Conservation (phyloP, 2,113 vertebrate genomes). For the Pluvialis apricaria region DNA sequence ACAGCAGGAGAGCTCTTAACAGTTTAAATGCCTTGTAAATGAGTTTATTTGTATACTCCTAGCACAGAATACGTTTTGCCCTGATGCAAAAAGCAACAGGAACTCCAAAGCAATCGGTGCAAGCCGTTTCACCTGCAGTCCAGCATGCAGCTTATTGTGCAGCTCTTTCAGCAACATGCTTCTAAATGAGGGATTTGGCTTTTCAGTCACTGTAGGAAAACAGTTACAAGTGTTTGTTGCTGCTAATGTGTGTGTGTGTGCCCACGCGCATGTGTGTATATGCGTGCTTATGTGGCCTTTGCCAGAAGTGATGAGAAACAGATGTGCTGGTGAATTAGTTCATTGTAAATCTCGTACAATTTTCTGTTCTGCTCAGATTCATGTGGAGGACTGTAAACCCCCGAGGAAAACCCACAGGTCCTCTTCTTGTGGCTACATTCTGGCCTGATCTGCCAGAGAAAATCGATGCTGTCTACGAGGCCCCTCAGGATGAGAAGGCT, state of each 20-base stretch:
- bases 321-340: conserved; percentile 81
- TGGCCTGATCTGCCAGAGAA: conserved; percentile 93
- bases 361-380: conserved; percentile 80
- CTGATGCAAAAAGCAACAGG: neutral
- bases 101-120: neutral
- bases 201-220: neutral
- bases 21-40: neutral
- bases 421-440: conserved; percentile 91
- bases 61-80: neutral
- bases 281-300: neutral
- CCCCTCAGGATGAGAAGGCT: conserved; percentile 90
- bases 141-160: neutral
- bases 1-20: neutral
- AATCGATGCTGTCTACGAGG: conserved; percentile 94
- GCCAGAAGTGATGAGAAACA: conserved; percentile 75
- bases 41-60: neutral
- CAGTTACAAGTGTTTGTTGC: neutral
- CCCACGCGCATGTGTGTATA: neutral
- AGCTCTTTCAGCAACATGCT: neutral
- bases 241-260: neutral
- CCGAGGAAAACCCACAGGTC: conserved; percentile 85
- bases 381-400: conserved; percentile 89
- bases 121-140: neutral
- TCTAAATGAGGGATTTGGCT: neutral
- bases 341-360: conserved; percentile 71